phyloP scores from a whole-genome alignment of 37 sponge, comb jelly and placozoan species.

The Geodia barretti region DNA sequence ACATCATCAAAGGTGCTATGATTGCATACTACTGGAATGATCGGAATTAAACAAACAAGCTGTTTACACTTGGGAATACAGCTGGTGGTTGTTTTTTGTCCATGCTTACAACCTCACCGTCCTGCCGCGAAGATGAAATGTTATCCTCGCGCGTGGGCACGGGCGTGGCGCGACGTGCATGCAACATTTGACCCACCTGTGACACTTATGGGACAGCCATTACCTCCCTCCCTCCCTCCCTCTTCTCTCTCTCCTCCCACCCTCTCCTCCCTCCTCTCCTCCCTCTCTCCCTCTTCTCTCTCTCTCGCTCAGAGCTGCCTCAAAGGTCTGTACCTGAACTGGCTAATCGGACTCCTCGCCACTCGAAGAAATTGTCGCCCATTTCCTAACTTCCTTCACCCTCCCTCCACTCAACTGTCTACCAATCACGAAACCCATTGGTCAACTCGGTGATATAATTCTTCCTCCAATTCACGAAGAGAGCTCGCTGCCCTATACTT shows the following conservation, averaged over 20 bases:
- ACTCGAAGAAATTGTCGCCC: constrained; percentile 44
- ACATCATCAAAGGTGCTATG: too few species aligned
- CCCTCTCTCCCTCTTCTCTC: background rate
- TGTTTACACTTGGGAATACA: too few species aligned
- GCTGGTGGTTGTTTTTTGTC: too few species aligned
- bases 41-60: too few species aligned
- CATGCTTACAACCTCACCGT: too few species aligned
- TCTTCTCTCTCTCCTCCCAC: background rate
- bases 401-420: constrained; percentile 40
- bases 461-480: constrained; percentile 39
- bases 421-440: constrained; percentile 28
- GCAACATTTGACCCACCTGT: too few species aligned
- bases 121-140: too few species aligned
- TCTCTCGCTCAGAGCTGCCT: constrained; percentile 31
- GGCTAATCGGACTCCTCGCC: constrained; percentile 5
- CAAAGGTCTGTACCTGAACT: constrained; percentile 37
- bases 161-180: too few species aligned
- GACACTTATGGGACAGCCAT: too few species aligned
- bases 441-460: constrained; percentile 41
- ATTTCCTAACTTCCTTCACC: constrained; percentile 21
- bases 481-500: constrained; percentile 51
- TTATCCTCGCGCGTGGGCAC: too few species aligned
- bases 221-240: background rate
- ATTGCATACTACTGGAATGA: too few species aligned
- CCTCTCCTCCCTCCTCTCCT: background rate